phyloP scores from a whole-genome alignment of 2,888 invertebrate species.

The Carpatolechia fugitivella region DNA sequence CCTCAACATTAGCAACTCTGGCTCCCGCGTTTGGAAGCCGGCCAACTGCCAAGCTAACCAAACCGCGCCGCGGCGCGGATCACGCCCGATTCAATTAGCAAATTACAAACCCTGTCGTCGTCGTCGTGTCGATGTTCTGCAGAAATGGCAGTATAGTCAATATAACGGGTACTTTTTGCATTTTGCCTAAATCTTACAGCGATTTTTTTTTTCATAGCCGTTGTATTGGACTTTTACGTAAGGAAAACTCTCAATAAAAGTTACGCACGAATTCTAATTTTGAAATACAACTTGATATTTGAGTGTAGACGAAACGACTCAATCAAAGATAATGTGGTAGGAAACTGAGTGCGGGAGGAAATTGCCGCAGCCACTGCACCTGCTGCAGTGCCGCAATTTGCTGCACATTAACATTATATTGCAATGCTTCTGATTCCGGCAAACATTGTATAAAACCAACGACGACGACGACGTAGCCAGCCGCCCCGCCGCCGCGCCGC shows the following conservation, averaged over 20 bases:
- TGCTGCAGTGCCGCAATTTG: not conserved
- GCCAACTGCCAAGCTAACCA: not conserved
- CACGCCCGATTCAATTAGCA: not conserved
- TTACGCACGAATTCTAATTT: too few species aligned
- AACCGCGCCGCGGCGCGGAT: too few species aligned
- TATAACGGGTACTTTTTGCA: too few species aligned
- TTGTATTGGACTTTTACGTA: too few species aligned
- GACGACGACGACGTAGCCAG: too few species aligned
- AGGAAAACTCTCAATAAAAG: too few species aligned
- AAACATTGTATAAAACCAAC: too few species aligned
- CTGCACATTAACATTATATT: not conserved
- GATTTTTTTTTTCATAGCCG: too few species aligned
- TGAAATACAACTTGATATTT: too few species aligned
- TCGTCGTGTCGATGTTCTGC: not conserved
- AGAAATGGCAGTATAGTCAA: too few species aligned
- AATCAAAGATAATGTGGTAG: not conserved
- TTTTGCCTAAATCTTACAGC: too few species aligned
- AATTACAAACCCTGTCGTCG: not conserved
- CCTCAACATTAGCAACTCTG: not conserved
- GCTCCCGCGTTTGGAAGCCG: not conserved
- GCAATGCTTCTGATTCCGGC: not conserved
- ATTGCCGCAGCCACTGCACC: not conserved
- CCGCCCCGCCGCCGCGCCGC: too few species aligned
- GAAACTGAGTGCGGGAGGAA: not conserved
- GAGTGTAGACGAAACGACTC: not conserved